phyloP scores from a whole-genome alignment of 1,140 invertebrate genomes.

The Bombus difficillimus region DNA sequence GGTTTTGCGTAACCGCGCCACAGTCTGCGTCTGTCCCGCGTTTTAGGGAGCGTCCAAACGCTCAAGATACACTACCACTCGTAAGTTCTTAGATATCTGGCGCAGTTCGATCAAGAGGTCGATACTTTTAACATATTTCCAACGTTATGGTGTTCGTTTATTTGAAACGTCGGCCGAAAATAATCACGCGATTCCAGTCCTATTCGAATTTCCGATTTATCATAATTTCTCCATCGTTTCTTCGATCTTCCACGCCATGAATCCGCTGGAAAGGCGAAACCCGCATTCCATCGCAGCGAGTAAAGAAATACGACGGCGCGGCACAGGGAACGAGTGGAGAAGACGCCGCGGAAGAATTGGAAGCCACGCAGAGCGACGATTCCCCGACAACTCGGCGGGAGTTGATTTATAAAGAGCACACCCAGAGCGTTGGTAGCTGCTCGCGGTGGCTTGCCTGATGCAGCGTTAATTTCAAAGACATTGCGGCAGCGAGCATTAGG shows the following conservation, averaged over 20 bases:
- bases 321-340: neutral
- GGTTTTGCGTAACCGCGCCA: neutral
- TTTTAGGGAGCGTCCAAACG: slow-evolving; percentile 14
- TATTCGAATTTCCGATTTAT: too few relatives aligned
- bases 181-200: too few relatives aligned
- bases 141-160: too few relatives aligned
- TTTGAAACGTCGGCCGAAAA: too few relatives aligned
- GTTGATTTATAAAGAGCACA: slow-evolving; percentile 62
- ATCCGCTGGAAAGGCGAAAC: neutral
- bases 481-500: slow-evolving; percentile 46
- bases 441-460: slow-evolving; percentile 20
- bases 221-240: neutral
- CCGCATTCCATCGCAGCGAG: neutral
- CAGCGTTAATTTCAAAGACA: slow-evolving; percentile 66
- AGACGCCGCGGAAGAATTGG: slow-evolving; percentile 19
- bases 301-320: neutral
- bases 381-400: slow-evolving; percentile 46
- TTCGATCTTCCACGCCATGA: neutral
- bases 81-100: too few relatives aligned
- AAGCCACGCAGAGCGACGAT: slow-evolving; percentile 29
- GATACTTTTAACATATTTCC: too few relatives aligned
- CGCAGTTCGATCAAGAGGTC: too few relatives aligned
- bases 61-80: too few relatives aligned
- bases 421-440: slow-evolving; percentile 25
- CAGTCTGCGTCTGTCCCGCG: slow-evolving; percentile 8